Evolutionary conservation across 2,113 vertebrate genomes (phyloP).

Genomic region (Clinocottus analis): DNA sequence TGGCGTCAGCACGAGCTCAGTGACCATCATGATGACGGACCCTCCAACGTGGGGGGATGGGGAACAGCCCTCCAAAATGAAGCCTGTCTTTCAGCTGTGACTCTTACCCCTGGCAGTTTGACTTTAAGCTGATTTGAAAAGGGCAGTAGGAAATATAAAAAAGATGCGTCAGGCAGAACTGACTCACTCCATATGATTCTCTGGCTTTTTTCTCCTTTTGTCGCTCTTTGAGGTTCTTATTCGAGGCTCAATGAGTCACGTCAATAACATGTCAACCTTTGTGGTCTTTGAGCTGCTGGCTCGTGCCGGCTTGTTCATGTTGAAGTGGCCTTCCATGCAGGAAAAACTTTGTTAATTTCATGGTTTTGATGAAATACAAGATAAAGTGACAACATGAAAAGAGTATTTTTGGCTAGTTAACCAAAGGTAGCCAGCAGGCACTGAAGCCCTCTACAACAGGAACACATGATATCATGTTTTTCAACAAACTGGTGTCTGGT

Average conservation of each 20-base stretch:
- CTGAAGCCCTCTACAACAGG: not conserved
- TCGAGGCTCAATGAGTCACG: slow-evolving; percentile 58
- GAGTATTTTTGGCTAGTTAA: not conserved
- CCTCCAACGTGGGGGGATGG: slow-evolving; percentile 10
- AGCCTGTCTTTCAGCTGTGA: slow-evolving; percentile 39
- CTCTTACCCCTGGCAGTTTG: slow-evolving; percentile 48
- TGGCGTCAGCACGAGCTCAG: not conserved
- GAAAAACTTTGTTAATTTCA: not conserved
- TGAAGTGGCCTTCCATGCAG: not conserved
- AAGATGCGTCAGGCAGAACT: slow-evolving; percentile 56
- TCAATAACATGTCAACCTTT: slow-evolving; percentile 35
- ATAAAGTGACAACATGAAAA: not conserved
- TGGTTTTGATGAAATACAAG: not conserved
- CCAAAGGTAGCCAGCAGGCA: not conserved
- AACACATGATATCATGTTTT: not conserved
- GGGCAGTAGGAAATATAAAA: slow-evolving; percentile 65
- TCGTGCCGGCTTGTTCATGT: not conserved
- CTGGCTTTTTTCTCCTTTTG: slow-evolving; percentile 30
- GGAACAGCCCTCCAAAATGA: slow-evolving; percentile 35
- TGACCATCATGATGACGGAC: slow-evolving; percentile 25
- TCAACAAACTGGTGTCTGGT: not conserved
- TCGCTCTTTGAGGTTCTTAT: slow-evolving; percentile 54
- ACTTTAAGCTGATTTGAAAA: slow-evolving; percentile 76
- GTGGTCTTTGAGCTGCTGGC: slow-evolving; percentile 22
- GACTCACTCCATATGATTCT: slow-evolving; percentile 66